Conservation (phyloP, 2,888 invertebrate species). For the Dasypolia templi region DNA sequence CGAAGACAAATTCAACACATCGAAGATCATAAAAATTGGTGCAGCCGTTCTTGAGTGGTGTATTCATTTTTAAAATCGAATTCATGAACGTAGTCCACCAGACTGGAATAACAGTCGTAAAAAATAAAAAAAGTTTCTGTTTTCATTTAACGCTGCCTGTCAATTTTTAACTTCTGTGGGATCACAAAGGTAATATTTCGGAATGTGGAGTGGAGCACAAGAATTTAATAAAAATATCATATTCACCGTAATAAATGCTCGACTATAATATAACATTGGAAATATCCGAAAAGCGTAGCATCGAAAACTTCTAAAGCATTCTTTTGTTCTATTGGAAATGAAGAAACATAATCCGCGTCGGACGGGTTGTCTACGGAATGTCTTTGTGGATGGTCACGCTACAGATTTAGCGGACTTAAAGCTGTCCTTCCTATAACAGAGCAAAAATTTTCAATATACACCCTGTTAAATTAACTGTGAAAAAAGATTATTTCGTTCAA, state of each 20-base stretch:
- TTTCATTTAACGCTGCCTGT: not conserved
- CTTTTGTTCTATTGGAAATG: conserved; percentile 72
- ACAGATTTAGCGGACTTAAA: conserved; percentile 47
- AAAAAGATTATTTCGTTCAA: conserved; percentile 17
- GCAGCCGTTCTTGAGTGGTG: too few relatives aligned
- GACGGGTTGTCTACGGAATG: conserved; percentile 62
- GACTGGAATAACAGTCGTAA: not conserved
- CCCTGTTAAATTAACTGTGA: conserved; percentile 10
- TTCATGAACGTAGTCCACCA: not conserved
- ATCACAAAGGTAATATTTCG: conserved; percentile 10
- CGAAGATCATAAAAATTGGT: too few relatives aligned
- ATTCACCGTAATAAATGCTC: conserved; percentile 14
- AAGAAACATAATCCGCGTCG: conserved; percentile 70
- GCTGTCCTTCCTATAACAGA: conserved; percentile 11
- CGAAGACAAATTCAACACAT: too few relatives aligned
- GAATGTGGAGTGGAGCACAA: conserved; percentile 1
- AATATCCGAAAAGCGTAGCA: conserved; percentile 57
- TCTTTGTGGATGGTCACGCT: conserved; percentile 58
- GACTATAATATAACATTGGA: conserved; percentile 36
- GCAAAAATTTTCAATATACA: conserved; percentile 19
- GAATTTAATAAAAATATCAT: conserved; percentile 43
- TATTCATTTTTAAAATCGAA: not conserved
- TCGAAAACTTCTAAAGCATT: conserved; percentile 63
- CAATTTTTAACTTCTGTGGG: conserved; percentile 1
- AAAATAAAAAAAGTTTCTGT: not conserved